phyloP scores from a whole-genome alignment of 1,140 invertebrate genomes.

The Proctacanthus coquilletti region DNA sequence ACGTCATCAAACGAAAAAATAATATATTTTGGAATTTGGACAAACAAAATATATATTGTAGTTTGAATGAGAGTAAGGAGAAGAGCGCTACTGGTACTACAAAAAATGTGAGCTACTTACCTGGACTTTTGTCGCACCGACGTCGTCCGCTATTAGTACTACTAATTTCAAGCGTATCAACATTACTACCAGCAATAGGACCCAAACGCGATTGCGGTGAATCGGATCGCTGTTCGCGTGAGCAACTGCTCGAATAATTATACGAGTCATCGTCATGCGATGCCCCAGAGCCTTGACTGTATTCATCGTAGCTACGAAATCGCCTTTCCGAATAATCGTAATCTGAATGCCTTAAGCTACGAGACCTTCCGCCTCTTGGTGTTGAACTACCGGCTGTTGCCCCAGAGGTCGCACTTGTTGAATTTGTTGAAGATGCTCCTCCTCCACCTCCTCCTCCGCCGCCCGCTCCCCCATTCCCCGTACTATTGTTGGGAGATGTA shows the following conservation, averaged over 20 bases:
- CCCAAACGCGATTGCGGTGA: slow-evolving; percentile 22
- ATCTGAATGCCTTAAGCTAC: slow-evolving; percentile 20
- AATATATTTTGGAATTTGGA: too few species aligned
- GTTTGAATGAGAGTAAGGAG: too few species aligned
- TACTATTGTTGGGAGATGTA: slow-evolving; percentile 12
- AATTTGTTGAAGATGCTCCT: not conserved
- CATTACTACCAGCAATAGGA: slow-evolving; percentile 11
- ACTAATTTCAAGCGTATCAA: slow-evolving; percentile 12
- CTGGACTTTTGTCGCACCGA: slow-evolving; percentile 25
- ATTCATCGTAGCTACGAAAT: slow-evolving; percentile 46
- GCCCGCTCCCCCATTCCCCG: slow-evolving; percentile 8
- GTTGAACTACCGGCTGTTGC: slow-evolving; percentile 16
- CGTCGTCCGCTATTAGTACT: slow-evolving; percentile 12
- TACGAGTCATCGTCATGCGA: slow-evolving; percentile 40
- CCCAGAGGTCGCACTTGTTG: not conserved
- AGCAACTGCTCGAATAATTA: slow-evolving; percentile 11
- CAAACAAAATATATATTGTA: too few species aligned
- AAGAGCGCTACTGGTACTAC: too few species aligned
- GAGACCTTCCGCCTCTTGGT: slow-evolving; percentile 27
- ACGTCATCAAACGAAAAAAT: too few species aligned
- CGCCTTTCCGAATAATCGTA: slow-evolving; percentile 28
- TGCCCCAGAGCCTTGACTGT: slow-evolving; percentile 43
- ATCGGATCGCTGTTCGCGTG: slow-evolving; percentile 24
- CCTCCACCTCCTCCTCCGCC: slow-evolving; percentile 7
- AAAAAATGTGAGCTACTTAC: too few species aligned